These are phyloP conservation scores for Axinella damicornis DNA, from an alignment of 37 sponge, comb jelly and placozoan species.

Conservation along the genomic window DNA sequence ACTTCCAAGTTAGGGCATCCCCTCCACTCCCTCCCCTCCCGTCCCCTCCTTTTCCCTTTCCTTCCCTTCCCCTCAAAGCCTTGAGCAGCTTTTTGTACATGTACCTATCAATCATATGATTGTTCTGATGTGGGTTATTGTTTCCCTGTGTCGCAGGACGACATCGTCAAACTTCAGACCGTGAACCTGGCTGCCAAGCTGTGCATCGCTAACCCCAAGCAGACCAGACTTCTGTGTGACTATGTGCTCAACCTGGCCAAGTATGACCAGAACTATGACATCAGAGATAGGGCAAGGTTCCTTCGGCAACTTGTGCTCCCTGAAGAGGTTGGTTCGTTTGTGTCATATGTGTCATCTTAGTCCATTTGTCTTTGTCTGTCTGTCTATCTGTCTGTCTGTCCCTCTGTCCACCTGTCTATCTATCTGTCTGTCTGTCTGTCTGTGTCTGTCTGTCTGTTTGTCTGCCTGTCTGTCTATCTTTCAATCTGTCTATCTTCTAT, in stretches of 20 bases:
- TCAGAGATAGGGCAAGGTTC: slow-evolving; percentile 95
- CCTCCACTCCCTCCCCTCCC: no score
- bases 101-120: no score
- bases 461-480: background rate
- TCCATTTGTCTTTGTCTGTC: background rate
- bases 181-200: slow-evolving; percentile 97
- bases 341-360: background rate
- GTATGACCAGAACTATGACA: slow-evolving; percentile 98
- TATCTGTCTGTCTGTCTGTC: background rate
- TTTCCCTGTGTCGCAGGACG: slow-evolving; percentile 58
- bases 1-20: no score
- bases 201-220: slow-evolving; percentile 89
- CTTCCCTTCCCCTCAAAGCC: no score
- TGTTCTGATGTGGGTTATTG: no score
- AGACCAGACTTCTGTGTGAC: slow-evolving; percentile 89
- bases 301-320: slow-evolving; percentile 83
- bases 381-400: background rate
- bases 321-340: slow-evolving; percentile 54
- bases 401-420: background rate
- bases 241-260: slow-evolving; percentile 95
- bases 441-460: no score
- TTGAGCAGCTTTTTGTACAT: no score
- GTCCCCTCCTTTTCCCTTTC: no score
- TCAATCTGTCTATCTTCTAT: background rate
- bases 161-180: slow-evolving; percentile 97